Conservation (phyloP, 2,113 vertebrate genomes). For the Trematocara macrostoma region DNA sequence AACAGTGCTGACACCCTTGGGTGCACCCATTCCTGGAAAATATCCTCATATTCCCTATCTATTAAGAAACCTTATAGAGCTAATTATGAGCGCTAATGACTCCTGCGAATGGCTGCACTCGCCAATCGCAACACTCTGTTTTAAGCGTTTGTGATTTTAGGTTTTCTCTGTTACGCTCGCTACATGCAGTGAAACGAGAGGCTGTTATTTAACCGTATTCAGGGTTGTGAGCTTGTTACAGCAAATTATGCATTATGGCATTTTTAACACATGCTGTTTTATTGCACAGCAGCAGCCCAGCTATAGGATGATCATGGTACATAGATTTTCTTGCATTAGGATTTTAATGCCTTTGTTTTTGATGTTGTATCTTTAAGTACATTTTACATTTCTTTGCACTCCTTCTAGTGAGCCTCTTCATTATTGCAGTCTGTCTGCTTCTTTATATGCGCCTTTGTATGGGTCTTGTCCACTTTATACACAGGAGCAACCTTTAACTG, state of each 20-base stretch:
- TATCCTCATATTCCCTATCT: neutral
- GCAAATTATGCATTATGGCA: neutral
- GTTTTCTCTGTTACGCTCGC: neutral
- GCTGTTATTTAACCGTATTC: neutral
- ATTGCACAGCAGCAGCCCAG: neutral
- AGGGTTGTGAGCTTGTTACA: neutral
- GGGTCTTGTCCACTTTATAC: neutral
- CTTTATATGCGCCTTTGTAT: neutral
- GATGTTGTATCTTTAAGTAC: neutral
- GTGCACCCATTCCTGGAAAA: conserved; percentile 1
- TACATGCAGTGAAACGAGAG: neutral
- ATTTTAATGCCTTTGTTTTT: neutral
- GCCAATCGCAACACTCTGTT: neutral
- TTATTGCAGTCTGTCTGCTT: neutral
- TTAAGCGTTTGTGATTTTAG: neutral
- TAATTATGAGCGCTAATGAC: conserved; percentile 31
- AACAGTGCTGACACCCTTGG: conserved; percentile 12
- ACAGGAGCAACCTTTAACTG: neutral
- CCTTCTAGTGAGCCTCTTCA: neutral
- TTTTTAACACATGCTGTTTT: neutral
- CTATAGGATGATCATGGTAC: neutral
- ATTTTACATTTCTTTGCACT: neutral
- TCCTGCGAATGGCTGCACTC: neutral
- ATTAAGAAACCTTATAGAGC: conserved; percentile 15
- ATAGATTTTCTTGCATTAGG: neutral